A percentile compares a stretch with the other conserved stretches of the same genome.
phyloP scores from a whole-genome alignment of 2,113 vertebrate genomes.

The Periophthalmus modestus region DNA sequence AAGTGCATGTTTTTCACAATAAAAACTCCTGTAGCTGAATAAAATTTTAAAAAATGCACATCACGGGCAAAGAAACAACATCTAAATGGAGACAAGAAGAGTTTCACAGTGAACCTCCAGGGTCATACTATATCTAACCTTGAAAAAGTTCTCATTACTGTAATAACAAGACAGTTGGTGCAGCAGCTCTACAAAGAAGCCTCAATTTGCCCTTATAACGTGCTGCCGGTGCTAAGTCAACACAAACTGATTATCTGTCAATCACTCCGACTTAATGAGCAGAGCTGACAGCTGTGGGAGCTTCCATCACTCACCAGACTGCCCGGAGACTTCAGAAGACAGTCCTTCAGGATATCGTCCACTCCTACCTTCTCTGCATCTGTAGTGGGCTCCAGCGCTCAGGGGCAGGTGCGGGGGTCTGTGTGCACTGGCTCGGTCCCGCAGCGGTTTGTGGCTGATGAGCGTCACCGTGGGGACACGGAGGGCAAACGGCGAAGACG shows the following conservation, averaged over 20 bases:
- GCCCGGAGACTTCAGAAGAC: slow-evolving; percentile 50
- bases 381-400: slow-evolving; percentile 48
- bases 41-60: no score
- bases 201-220: slow-evolving; percentile 50
- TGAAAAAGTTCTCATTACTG: slow-evolving; percentile 30
- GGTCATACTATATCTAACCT: slow-evolving; percentile 27
- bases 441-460: slow-evolving; percentile 63
- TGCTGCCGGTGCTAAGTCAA: slow-evolving; percentile 51
- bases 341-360: slow-evolving; percentile 32
- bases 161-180: slow-evolving; percentile 32
- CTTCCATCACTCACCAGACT: slow-evolving; percentile 60
- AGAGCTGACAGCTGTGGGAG: slow-evolving; percentile 55
- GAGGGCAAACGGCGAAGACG: slow-evolving; percentile 22
- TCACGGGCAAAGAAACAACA: no score
- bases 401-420: slow-evolving; percentile 41
- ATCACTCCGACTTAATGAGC: slow-evolving; percentile 70
- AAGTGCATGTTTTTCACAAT: no score
- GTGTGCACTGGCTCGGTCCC: slow-evolving; percentile 42
- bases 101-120: neutral
- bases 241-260: slow-evolving; percentile 69
- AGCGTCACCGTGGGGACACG: slow-evolving; percentile 73
- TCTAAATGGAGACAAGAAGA: no score
- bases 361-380: slow-evolving; percentile 66
- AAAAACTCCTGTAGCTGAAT: no score
- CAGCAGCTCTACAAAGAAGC: slow-evolving; percentile 29